Evolutionary conservation across 2,888 invertebrate genomes (phyloP).

Genomic region (Lamellibrachia satsuma): DNA sequence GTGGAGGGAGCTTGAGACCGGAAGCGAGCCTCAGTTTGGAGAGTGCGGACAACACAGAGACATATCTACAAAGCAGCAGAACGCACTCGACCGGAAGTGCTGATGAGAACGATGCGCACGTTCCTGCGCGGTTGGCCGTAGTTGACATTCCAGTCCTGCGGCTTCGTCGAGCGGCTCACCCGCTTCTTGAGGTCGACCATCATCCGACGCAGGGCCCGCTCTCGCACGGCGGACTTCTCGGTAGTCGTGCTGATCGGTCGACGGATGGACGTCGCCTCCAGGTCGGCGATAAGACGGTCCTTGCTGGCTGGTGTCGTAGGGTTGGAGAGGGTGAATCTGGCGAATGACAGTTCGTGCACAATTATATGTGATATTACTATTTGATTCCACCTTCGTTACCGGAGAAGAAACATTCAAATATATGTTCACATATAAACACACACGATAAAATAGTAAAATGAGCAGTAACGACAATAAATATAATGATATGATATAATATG

Average conservation of each 20-base stretch:
- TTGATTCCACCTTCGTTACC: no score
- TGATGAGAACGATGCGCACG: not conserved
- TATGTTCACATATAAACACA: no score
- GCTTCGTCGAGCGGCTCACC: not conserved
- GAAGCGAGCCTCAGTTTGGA: no score
- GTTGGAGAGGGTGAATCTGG: not conserved
- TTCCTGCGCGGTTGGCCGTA: constrained; percentile 3
- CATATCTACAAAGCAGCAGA: not conserved
- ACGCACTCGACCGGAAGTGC: constrained; percentile 17
- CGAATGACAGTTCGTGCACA: no score
- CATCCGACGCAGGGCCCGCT: not conserved
- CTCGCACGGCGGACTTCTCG: not conserved
- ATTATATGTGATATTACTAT: no score
- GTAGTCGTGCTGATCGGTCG: not conserved
- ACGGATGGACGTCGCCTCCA: not conserved
- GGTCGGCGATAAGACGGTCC: not conserved
- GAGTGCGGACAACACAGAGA: not conserved
- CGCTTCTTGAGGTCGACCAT: not conserved
- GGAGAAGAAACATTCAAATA: no score
- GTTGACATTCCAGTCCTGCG: not conserved
- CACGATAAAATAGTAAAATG: no score
- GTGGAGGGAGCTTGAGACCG: no score
- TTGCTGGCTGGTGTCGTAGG: not conserved
- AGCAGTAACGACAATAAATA: no score
- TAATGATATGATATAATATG: no score